Evolutionary conservation across 1,140 invertebrate species (phyloP).

Genomic region (Bathynomus jamesi): DNA sequence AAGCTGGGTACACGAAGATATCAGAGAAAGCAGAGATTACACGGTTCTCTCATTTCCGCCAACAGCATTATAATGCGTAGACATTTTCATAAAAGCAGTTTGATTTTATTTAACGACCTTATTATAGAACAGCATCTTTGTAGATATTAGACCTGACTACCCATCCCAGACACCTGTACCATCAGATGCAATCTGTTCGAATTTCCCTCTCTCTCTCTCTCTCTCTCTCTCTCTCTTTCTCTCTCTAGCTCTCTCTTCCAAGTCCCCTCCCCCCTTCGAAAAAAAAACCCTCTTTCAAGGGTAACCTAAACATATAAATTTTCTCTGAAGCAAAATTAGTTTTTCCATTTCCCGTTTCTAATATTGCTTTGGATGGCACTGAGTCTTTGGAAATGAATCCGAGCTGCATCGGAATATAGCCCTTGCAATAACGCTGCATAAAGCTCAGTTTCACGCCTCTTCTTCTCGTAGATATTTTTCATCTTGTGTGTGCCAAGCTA

Average conservation of each 20-base stretch:
- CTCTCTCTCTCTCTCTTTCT: not conserved
- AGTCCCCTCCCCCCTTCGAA: not conserved
- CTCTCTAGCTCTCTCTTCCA: too few relatives aligned
- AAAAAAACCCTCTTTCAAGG: conserved; percentile 30
- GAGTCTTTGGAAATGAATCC: conserved; percentile 20
- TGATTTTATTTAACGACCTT: not conserved
- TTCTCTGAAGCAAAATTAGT: conserved; percentile 31
- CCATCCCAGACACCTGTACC: not conserved
- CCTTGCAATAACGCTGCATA: conserved; percentile 3
- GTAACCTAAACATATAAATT: conserved; percentile 34
- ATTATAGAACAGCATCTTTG: not conserved
- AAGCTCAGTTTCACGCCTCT: conserved; percentile 3
- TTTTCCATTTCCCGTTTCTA: conserved; percentile 34
- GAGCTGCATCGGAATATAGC: conserved; percentile 8
- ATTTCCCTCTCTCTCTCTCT: not conserved
- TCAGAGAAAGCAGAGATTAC: too few relatives aligned
- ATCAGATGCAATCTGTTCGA: not conserved
- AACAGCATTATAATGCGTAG: not conserved
- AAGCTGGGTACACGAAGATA: too few relatives aligned
- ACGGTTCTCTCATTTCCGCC: not conserved
- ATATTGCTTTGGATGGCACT: conserved; percentile 29
- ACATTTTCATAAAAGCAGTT: not conserved
- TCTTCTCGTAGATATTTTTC: conserved; percentile 17
- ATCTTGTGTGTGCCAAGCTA: conserved; percentile 23
- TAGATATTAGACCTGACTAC: not conserved